Conservation (phyloP, 1,140 invertebrate species). For the Calycopis cecrops region DNA sequence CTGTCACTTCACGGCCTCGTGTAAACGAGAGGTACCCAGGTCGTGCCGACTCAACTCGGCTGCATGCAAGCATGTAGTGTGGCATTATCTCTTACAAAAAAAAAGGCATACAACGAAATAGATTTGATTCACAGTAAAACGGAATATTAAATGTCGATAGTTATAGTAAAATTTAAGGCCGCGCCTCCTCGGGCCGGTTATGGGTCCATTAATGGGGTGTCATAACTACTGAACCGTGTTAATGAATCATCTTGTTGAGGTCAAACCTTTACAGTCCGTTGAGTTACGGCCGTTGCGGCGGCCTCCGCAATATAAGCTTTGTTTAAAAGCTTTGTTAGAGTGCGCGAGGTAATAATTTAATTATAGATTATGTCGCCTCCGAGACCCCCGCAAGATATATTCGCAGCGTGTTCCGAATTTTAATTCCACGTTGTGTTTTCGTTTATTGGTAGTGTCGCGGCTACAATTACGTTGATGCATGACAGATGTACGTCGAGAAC, state of each 20-base stretch:
- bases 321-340: slow-evolving; percentile 7
- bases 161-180: background rate
- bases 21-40: no score
- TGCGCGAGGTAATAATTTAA: slow-evolving; percentile 4
- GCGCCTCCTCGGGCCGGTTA: slow-evolving; percentile 16
- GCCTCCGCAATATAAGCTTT: slow-evolving; percentile 1
- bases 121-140: no score
- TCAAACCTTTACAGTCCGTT: slow-evolving; percentile 23
- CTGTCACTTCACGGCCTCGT: no score
- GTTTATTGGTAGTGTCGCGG: background rate
- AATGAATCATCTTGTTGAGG: slow-evolving; percentile 36
- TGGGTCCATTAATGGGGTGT: slow-evolving; percentile 32
- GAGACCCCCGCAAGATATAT: background rate
- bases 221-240: slow-evolving; percentile 38
- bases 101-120: no score
- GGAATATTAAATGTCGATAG: no score
- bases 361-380: slow-evolving; percentile 8
- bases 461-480: no score
- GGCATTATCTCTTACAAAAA: no score
- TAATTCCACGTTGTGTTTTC: background rate
- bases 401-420: background rate
- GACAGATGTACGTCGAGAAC: no score
- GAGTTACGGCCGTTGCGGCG: background rate
- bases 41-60: no score
- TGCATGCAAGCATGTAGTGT: no score